Evolutionary conservation across 1,140 invertebrate species (phyloP).

Genomic region (Centruroides sculpturatus): DNA sequence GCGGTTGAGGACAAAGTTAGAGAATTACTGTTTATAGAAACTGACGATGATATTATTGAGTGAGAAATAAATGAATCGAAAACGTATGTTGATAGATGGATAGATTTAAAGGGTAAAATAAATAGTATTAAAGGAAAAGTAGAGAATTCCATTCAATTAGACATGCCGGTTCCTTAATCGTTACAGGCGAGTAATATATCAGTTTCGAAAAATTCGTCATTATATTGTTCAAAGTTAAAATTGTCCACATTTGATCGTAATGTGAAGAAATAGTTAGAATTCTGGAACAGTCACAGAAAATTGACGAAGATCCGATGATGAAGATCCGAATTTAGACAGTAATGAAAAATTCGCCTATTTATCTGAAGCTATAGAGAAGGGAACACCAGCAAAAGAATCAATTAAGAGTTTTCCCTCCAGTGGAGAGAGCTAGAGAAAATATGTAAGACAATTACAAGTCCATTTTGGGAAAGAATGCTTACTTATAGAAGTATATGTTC

Average conservation of each 20-base stretch:
- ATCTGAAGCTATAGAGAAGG: constrained; percentile 1
- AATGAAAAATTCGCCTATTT: constrained; percentile 2
- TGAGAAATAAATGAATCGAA: not conserved
- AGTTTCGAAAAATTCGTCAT: no score
- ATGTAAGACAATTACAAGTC: constrained; percentile 20
- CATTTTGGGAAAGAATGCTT: constrained; percentile 23
- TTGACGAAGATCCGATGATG: no score
- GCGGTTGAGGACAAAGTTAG: not conserved
- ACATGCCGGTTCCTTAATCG: not conserved
- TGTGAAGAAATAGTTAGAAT: constrained; percentile 1
- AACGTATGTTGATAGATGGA: not conserved
- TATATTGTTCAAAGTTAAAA: constrained; percentile 1
- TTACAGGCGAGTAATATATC: no score
- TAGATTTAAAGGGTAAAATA: not conserved
- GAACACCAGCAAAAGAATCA: constrained; percentile 1
- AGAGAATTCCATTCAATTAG: not conserved
- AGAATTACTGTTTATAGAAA: not conserved
- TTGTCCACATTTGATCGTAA: constrained; percentile 5
- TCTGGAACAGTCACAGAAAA: constrained; percentile 9
- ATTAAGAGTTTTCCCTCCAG: constrained; percentile 21
- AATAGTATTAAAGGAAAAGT: not conserved
- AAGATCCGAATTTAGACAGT: not conserved
- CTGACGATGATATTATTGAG: not conserved
- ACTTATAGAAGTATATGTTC: constrained; percentile 24
- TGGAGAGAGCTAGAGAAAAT: constrained; percentile 21